These are phyloP conservation scores for Rhadina sibilatrix DNA, from an alignment of 2,113 vertebrate species.

Conservation along the genomic window DNA sequence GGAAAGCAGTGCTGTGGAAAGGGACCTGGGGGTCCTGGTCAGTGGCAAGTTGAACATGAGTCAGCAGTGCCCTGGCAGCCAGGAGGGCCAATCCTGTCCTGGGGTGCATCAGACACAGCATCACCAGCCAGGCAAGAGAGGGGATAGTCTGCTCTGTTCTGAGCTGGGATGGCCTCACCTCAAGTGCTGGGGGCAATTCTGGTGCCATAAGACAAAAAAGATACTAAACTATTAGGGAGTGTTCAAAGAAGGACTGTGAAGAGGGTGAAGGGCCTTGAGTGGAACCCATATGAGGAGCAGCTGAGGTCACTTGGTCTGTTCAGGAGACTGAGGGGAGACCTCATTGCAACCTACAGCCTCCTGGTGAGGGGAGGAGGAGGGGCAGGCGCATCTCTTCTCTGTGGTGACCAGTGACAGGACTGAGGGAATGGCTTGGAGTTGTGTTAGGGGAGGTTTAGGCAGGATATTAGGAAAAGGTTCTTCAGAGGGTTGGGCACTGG, in stretches of 20 bases:
- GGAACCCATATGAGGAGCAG: fast-evolving
- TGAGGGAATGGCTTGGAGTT: fast-evolving
- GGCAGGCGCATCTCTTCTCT: no score
- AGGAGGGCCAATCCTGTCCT: fast-evolving
- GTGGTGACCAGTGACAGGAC: background rate
- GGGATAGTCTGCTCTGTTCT: background rate
- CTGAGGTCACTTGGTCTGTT: background rate
- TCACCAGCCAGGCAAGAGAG: fast-evolving
- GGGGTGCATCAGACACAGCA: background rate
- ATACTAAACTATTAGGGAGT: fast-evolving
- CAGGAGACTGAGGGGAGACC: fast-evolving
- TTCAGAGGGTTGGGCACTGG: background rate
- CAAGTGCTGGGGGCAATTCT: fast-evolving
- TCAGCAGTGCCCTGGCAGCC: background rate
- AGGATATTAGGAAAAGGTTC: no score
- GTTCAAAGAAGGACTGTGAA: fast-evolving
- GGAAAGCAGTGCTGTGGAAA: fast-evolving
- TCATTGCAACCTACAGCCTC: fast-evolving
- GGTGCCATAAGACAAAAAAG: fast-evolving
- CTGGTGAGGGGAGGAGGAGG: fast-evolving
- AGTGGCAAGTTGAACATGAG: fast-evolving
- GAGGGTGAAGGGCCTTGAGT: background rate
- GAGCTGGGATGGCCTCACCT: fast-evolving
- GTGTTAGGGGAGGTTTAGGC: background rate
- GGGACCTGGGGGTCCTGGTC: fast-evolving